Conservation (phyloP, 1,140 invertebrate genomes). For the Cryptotermes secundus region DNA sequence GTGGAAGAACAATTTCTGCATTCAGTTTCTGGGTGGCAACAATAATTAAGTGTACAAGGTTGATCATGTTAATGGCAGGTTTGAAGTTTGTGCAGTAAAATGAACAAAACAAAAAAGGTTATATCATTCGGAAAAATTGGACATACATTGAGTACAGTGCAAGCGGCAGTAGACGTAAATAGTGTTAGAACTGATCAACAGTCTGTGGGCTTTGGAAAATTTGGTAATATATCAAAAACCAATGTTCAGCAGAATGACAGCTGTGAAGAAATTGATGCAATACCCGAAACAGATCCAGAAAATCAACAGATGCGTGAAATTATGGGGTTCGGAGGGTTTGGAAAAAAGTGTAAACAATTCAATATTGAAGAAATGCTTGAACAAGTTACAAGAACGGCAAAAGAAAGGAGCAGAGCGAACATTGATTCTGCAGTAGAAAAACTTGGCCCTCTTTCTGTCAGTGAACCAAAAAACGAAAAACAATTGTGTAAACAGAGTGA, state of each 20-base stretch:
- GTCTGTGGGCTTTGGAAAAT: conserved; percentile 59
- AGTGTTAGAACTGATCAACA: conserved; percentile 38
- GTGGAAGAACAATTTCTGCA: too few relatives aligned
- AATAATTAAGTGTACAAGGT: too few relatives aligned
- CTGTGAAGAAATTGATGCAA: conserved; percentile 50
- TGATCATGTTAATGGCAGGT: too few relatives aligned
- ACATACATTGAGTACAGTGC: conserved; percentile 46
- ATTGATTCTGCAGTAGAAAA: conserved; percentile 45
- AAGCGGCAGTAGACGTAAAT: conserved; percentile 37
- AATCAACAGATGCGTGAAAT: conserved; percentile 63
- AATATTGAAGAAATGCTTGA: conserved; percentile 60
- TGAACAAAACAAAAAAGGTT: conserved; percentile 41
- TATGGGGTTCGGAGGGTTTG: conserved; percentile 76
- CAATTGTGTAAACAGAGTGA: conserved; percentile 43
- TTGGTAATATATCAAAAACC: conserved; percentile 51
- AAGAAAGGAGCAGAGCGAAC: conserved; percentile 40
- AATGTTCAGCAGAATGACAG: conserved; percentile 36
- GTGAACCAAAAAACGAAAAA: conserved; percentile 41
- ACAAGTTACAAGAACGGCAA: conserved; percentile 48
- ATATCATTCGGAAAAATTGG: conserved; percentile 63
- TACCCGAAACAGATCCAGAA: conserved; percentile 67
- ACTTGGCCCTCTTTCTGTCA: conserved; percentile 31
- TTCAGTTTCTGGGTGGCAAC: too few relatives aligned
- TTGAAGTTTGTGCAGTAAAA: not conserved
- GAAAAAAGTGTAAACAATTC: conserved; percentile 75